Conservation (phyloP, 1,140 invertebrate species). For the Samia ricini region DNA sequence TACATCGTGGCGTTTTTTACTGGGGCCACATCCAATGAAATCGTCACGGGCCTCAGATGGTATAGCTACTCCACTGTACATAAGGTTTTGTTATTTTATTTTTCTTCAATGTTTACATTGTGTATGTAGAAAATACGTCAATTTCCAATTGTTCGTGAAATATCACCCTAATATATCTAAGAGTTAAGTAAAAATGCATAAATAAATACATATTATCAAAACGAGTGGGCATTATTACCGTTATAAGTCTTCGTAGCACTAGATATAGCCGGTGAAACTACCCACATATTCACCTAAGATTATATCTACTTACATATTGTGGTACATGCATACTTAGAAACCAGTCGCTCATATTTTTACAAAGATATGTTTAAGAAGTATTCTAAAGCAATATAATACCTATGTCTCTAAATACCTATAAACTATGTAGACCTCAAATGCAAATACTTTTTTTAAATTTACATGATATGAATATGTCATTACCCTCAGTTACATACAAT, state of each 20-base stretch:
- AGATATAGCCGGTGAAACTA: conserved; percentile 31
- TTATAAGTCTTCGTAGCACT: conserved; percentile 38
- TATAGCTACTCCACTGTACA: no score
- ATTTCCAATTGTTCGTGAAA: no score
- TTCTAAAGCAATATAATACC: conserved; percentile 74
- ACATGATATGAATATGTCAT: conserved; percentile 77
- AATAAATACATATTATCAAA: conserved; percentile 55
- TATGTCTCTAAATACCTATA: conserved; percentile 73
- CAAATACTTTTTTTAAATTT: conserved; percentile 76
- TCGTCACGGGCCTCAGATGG: no score
- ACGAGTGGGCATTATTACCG: conserved; percentile 20
- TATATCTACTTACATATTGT: neutral
- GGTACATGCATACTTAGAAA: no score
- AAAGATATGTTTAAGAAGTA: conserved; percentile 76
- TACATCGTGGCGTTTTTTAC: no score
- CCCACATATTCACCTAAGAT: conserved; percentile 6
- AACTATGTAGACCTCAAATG: conserved; percentile 76
- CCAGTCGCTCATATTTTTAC: conserved; percentile 57
- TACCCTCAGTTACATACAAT: conserved; percentile 70
- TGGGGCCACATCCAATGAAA: no score
- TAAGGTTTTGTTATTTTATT: no score
- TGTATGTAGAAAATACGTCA: no score
- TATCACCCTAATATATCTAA: no score
- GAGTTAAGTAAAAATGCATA: conserved; percentile 22
- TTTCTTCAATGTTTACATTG: no score